Percentiles rank a stretch among this genome's conserved stretches.
Evolutionary conservation across 2,113 vertebrate species (phyloP).

Genomic region (Osmerus eperlanus): DNA sequence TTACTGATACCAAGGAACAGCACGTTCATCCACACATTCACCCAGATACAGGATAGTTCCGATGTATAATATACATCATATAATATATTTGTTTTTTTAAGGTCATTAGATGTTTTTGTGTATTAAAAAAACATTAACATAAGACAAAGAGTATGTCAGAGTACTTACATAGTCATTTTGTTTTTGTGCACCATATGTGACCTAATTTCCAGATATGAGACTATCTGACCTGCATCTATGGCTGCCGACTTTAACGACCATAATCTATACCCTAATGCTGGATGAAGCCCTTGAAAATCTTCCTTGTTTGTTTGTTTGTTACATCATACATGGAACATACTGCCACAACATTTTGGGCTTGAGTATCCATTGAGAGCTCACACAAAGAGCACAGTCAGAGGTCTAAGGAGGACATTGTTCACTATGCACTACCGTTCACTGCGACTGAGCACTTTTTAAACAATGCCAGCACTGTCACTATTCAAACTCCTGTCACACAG

Average conservation of each 20-base stretch:
- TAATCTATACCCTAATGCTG: not conserved
- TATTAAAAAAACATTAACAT: too few species aligned
- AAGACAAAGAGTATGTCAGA: too few species aligned
- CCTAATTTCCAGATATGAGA: too few species aligned
- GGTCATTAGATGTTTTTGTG: too few species aligned
- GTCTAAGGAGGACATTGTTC: slow-evolving; percentile 9
- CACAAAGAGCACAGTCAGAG: slow-evolving; percentile 11
- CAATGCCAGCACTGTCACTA: slow-evolving; percentile 26
- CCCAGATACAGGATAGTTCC: too few species aligned
- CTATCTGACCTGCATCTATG: too few species aligned
- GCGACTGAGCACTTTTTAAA: slow-evolving; percentile 16
- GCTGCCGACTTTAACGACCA: not conserved
- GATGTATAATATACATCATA: too few species aligned
- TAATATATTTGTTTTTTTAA: too few species aligned
- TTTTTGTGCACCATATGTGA: too few species aligned
- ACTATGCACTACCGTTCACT: slow-evolving; percentile 6
- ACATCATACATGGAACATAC: slow-evolving; percentile 23
- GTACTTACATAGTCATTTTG: too few species aligned
- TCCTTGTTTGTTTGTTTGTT: slow-evolving; percentile 1
- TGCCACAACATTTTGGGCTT: slow-evolving; percentile 17
- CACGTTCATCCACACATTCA: too few species aligned
- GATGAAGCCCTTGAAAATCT: slow-evolving; percentile 1
- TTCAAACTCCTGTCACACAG: slow-evolving; percentile 13
- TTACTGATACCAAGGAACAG: too few species aligned
- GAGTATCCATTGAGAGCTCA: slow-evolving; percentile 4